Base-by-base conservation (phyloP, 2,888 invertebrate species). In the Aleiodes testaceus region DNA sequence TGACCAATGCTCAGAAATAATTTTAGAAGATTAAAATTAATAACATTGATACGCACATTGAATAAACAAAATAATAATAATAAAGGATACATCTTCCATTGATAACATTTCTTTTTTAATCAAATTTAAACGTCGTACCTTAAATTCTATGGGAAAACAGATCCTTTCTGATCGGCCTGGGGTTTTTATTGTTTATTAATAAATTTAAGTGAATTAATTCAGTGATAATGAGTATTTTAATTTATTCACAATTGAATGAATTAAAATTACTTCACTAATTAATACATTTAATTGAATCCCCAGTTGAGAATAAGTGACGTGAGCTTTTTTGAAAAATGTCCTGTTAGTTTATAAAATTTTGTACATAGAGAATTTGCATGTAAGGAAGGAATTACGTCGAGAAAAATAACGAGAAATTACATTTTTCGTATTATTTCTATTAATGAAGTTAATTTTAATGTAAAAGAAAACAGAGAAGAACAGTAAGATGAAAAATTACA, bases 341-440 rank as follows among this genome's bases (percentile, higher is more conserved):
- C 44, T 72, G 68, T 74, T 77, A 66, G 77, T 78, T 66, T 70
- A 69, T 77, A 80, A 82, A 77, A 77, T 81, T 80, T 80, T 84
- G 84, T 84, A 84, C 79, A 84, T 82, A 81, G 75, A 78, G 69
- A 72, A 82, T 77, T 74, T 73, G 77, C 74, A 78, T 76, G 70
- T 18, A 18, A 61, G 52, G 9, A 66, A 63, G 70, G 55, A 44
- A 53, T 66, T 72, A 63, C 63, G 69, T 74, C 67, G 71, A 68
- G 66, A 66, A 59, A 66, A 6, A 9, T 9, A 6, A 36, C 36
- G 36, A 36, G 9, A 11, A 36, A 36, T 36, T 36, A 53, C 26
- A 26, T 76, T 74, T 78, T 79, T 77, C 79, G 79, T 81, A 36
- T 36, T 2, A 9, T 36, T 36, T 36, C 36, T 6, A 36, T 36